Percentiles rank a stretch among this genome's conserved stretches.
Conservation (phyloP, 2,888 invertebrate species). For the Apodemia mormo region DNA sequence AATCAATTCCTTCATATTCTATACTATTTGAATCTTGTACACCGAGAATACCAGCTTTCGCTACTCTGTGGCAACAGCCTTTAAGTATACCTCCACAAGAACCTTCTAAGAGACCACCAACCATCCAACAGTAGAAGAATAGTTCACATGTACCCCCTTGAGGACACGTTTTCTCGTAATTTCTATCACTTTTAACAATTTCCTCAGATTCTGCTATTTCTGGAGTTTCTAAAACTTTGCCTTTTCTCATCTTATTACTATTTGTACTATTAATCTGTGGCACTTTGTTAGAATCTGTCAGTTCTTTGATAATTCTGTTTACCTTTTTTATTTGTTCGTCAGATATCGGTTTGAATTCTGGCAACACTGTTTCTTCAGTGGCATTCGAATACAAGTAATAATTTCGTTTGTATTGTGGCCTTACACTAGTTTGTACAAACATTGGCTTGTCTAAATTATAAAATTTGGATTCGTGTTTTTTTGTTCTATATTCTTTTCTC, state of each 20-base stretch:
- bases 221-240: constrained; percentile 48
- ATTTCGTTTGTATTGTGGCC: constrained; percentile 45
- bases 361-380: constrained; percentile 49
- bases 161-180: constrained; percentile 82
- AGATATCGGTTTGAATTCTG: constrained; percentile 70
- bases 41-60: constrained; percentile 84
- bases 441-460: constrained; percentile 58
- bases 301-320: constrained; percentile 60
- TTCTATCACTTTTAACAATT: constrained; percentile 44
- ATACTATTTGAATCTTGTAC: constrained; percentile 84
- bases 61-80: constrained; percentile 92
- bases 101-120: constrained; percentile 92
- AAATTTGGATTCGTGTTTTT: constrained; percentile 44
- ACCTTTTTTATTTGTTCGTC: constrained; percentile 69
- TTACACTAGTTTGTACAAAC: constrained; percentile 63
- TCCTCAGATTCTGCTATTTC: constrained; percentile 34
- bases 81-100: constrained; percentile 91
- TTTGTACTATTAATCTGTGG: constrained; percentile 39
- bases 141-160: constrained; percentile 93
- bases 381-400: constrained; percentile 57
- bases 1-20: constrained; percentile 84
- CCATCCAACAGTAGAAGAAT: constrained; percentile 95
- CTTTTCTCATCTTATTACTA: constrained; percentile 47
- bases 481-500: constrained; percentile 46
- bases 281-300: constrained; percentile 44